Evolutionary conservation across 2,888 invertebrate genomes (phyloP).

Genomic region (Protodeltote pygarga): DNA sequence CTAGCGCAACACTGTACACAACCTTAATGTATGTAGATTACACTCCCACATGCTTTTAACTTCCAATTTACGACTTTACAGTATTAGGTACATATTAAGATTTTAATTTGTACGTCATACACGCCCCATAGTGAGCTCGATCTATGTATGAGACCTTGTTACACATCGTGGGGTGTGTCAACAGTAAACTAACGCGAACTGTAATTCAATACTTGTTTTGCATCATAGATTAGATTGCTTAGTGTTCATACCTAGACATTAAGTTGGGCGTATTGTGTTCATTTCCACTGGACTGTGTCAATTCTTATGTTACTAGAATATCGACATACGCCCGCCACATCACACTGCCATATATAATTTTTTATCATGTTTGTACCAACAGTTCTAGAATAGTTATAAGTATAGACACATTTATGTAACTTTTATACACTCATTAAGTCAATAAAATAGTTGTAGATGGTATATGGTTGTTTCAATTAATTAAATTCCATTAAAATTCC

Average conservation of each 20-base stretch:
- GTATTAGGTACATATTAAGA: constrained; percentile 56
- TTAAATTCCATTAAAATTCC: constrained; percentile 82
- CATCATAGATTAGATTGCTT: constrained; percentile 73
- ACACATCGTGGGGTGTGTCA: constrained; percentile 73
- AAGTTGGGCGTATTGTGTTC: constrained; percentile 76
- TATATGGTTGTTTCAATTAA: constrained; percentile 82
- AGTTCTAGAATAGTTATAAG: constrained; percentile 57
- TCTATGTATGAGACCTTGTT: constrained; percentile 82
- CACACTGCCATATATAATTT: constrained; percentile 73
- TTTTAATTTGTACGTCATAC: constrained; percentile 54
- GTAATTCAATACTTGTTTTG: constrained; percentile 75
- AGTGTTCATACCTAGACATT: constrained; percentile 56
- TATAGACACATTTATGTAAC: constrained; percentile 76
- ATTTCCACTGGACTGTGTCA: constrained; percentile 88
- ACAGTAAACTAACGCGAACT: constrained; percentile 53
- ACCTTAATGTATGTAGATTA: constrained; percentile 65
- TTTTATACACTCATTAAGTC: constrained; percentile 74
- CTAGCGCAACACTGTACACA: constrained; percentile 49
- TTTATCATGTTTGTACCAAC: constrained; percentile 62
- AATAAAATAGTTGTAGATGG: constrained; percentile 83
- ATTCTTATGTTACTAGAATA: constrained; percentile 89
- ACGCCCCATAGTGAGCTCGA: constrained; percentile 76
- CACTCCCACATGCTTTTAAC: constrained; percentile 63
- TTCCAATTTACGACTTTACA: constrained; percentile 51
- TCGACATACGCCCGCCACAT: constrained; percentile 86